These are phyloP conservation scores for Chrysotoxum bicinctum DNA, from an alignment of 2,888 invertebrate genomes.

Conservation along the genomic window DNA sequence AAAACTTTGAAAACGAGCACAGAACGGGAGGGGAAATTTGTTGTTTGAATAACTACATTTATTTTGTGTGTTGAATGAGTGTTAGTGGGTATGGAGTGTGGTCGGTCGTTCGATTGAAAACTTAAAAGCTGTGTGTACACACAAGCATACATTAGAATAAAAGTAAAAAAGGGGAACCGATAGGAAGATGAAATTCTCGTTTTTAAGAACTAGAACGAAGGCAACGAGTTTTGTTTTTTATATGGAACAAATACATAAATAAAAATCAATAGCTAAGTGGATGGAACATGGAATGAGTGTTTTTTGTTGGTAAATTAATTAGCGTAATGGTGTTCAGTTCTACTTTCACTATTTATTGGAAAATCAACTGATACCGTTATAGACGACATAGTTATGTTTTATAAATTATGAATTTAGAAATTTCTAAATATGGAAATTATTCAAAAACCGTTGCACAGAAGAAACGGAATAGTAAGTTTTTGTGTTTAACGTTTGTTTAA, in stretches of 20 bases:
- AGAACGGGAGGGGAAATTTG: constrained; percentile 39
- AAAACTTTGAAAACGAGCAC: constrained; percentile 44
- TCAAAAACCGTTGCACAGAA: no score
- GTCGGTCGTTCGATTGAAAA: background rate
- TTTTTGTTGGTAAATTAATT: constrained; percentile 12
- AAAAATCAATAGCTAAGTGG: constrained; percentile 24
- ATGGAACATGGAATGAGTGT: background rate
- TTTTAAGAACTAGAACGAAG: constrained; percentile 50
- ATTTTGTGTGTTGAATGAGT: background rate
- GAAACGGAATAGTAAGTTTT: no score
- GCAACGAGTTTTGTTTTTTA: constrained; percentile 10
- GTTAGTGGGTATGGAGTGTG: background rate
- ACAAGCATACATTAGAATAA: background rate
- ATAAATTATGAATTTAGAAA: background rate
- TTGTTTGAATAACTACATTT: constrained; percentile 28
- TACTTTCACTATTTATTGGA: constrained; percentile 11
- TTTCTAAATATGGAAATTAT: no score
- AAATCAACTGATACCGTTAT: constrained; percentile 6
- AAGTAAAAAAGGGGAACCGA: constrained; percentile 4
- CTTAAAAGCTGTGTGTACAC: constrained; percentile 6
- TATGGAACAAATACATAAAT: background rate
- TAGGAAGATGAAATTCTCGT: constrained; percentile 31
- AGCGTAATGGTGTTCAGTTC: constrained; percentile 1
- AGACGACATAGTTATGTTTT: background rate
- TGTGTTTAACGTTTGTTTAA: no score